Evolutionary conservation across 2,797 vertebrate species (phyloP), one percentile per base, ranked within the genome.

Genomic region (Vipera ursinii): DNA sequence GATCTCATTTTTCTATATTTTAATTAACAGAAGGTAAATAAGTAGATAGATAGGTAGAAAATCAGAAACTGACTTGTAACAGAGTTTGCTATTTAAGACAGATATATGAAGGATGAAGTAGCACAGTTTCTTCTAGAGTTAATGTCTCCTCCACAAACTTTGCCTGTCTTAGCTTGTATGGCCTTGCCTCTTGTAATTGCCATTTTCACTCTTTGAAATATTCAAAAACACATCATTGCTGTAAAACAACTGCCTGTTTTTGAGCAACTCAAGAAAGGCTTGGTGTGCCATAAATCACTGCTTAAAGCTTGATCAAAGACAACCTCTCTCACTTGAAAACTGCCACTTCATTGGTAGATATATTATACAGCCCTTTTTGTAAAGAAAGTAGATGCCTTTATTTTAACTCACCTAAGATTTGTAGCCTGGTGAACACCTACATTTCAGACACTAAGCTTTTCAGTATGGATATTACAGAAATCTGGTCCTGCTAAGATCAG

Each of bases 151-250:
- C 91, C 92, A 86, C 96, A 97, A 95, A 95, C 92, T 93, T 93
- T 86, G 92, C 96, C 94, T 94, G 95, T 96, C 96, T 97, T 96
- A 95, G 97, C 69, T 63, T 63, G 32, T 94, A 93, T 93, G 89
- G 94, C 95, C 95, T 97, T 94, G 94, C 96, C 97, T 97, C 96
- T 95, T 97, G 97, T 98, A 98, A 97, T 97, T 97, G 97, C 97
- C 98, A 97, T 96, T 97, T 97, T 96, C 97, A 96, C 96, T 96
- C 96, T 97, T 97, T 97, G 97, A 96, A 97, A 96, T 97, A 97
- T 97, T 96, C 96, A 94, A 97, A 96, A 97, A 88, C 95, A 95
- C 53, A 91, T 96, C 95, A 95, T 88, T 93, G 96, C 13, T 91
- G 96, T 95, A 93, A 92, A 97, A 97, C 96, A 96, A 96, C 97